These are phyloP conservation scores for Antidorcas marsupialis DNA, from an alignment of 2,113 vertebrate species.

Conservation along the genomic window DNA sequence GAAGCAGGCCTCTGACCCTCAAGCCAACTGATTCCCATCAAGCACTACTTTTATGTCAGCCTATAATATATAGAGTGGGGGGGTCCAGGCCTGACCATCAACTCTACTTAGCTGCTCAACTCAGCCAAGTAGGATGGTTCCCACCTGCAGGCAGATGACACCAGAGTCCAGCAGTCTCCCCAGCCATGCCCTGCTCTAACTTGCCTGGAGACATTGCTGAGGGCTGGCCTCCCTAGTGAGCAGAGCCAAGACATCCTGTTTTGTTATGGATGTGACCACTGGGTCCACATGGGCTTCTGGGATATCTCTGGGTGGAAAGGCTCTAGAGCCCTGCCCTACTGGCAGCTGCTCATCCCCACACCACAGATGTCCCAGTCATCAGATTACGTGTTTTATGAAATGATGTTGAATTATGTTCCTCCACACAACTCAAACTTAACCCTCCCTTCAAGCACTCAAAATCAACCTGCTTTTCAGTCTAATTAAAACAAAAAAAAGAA, in stretches of 20 bases:
- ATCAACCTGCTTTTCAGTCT: not conserved
- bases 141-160: conserved; percentile 36
- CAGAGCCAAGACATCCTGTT: not conserved
- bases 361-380: not conserved
- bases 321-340: not conserved
- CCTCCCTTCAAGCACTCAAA: not conserved
- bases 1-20: not conserved
- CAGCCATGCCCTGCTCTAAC: not conserved
- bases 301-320: not conserved
- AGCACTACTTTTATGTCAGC: not conserved
- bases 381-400: conserved; percentile 72
- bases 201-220: not conserved
- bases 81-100: not conserved
- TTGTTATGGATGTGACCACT: not conserved
- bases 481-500: not conserved
- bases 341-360: not conserved
- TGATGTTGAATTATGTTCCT: conserved; percentile 74
- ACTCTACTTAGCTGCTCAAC: not conserved
- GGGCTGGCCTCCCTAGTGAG: not conserved
- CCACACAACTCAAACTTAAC: not conserved
- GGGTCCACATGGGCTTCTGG: not conserved
- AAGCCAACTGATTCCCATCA: not conserved
- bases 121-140: not conserved
- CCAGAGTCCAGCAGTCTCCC: not conserved
- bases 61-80: not conserved